These are phyloP conservation scores for Chloromyia formosa DNA, from an alignment of 2,888 invertebrate genomes.

Conservation along the genomic window DNA sequence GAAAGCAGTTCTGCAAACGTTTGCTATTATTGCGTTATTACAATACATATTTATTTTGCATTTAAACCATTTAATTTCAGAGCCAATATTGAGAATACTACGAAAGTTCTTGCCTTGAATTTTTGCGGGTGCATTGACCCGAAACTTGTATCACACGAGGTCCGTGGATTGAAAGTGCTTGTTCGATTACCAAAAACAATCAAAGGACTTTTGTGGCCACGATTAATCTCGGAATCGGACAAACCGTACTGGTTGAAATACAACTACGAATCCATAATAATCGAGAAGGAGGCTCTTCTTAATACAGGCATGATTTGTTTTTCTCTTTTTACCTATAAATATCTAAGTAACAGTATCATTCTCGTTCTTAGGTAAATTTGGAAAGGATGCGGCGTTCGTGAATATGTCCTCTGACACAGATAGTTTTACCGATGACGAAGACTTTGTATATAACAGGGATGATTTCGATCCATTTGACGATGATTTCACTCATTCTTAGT, in stretches of 20 bases:
- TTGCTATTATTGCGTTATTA: too few relatives aligned
- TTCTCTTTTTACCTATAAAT: neutral
- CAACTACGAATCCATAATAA: slow-evolving; percentile 44
- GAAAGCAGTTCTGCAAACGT: too few relatives aligned
- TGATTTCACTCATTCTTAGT: slow-evolving; percentile 21
- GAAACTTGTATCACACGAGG: slow-evolving; percentile 54
- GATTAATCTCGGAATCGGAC: slow-evolving; percentile 44
- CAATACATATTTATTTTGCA: too few relatives aligned
- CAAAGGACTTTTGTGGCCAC: slow-evolving; percentile 39
- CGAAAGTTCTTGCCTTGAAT: slow-evolving; percentile 52
- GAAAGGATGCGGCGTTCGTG: neutral
- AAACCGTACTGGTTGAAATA: slow-evolving; percentile 47
- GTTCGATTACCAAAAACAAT: slow-evolving; percentile 52
- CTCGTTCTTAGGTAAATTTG: neutral
- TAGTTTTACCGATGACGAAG: neutral
- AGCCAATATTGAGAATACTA: slow-evolving; percentile 43
- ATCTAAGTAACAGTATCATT: neutral
- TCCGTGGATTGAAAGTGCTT: slow-evolving; percentile 56
- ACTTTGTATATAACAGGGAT: neutral
- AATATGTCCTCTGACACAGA: neutral
- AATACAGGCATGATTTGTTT: slow-evolving; percentile 34
- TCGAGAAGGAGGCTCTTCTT: slow-evolving; percentile 31
- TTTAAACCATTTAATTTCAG: neutral
- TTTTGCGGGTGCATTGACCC: slow-evolving; percentile 53
- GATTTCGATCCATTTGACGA: slow-evolving; percentile 26